These are phyloP conservation scores for Amitus sp. DNA, from an alignment of 2,888 invertebrate species.

Conservation along the genomic window DNA sequence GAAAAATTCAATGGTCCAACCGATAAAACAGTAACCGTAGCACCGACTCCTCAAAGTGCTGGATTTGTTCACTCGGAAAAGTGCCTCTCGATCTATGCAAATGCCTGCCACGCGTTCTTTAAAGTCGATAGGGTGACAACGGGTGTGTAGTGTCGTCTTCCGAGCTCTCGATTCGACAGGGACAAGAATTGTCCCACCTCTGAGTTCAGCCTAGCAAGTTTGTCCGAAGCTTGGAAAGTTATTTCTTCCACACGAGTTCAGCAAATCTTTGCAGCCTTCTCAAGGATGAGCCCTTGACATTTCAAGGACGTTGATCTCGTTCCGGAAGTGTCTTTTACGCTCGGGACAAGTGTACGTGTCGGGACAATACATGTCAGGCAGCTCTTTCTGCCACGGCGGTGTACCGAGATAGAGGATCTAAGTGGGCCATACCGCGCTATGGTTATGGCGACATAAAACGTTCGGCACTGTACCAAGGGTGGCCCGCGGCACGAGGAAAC, in stretches of 20 bases:
- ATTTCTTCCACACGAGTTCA: background rate
- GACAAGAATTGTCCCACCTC: constrained; percentile 45
- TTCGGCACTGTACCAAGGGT: constrained; percentile 49
- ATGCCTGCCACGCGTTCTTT: constrained; percentile 58
- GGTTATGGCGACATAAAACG: constrained; percentile 66
- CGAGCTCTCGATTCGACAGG: constrained; percentile 29
- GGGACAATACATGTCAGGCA: constrained; percentile 60
- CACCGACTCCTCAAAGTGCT: constrained; percentile 31
- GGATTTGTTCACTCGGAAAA: constrained; percentile 64
- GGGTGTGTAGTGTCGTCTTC: constrained; percentile 52
- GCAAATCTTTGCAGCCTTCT: constrained; percentile 4
- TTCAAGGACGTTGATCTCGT: constrained; percentile 40
- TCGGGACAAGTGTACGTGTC: constrained; percentile 35
- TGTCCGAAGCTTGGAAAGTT: background rate
- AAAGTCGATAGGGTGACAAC: constrained; percentile 64
- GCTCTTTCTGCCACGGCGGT: constrained; percentile 47
- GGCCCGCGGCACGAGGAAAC: constrained; percentile 41
- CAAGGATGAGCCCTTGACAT: constrained; percentile 39
- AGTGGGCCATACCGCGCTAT: constrained; percentile 65
- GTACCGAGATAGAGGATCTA: constrained; percentile 63
- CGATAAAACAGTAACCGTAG: no score
- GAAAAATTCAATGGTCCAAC: no score
- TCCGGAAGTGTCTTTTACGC: constrained; percentile 42
- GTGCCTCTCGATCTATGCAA: constrained; percentile 64
- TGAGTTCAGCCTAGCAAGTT: background rate